Percentiles rank a stretch among this genome's conserved stretches.
Evolutionary conservation across 2,888 invertebrate genomes (phyloP).

Genomic region (Lasioglossum figueresi): DNA sequence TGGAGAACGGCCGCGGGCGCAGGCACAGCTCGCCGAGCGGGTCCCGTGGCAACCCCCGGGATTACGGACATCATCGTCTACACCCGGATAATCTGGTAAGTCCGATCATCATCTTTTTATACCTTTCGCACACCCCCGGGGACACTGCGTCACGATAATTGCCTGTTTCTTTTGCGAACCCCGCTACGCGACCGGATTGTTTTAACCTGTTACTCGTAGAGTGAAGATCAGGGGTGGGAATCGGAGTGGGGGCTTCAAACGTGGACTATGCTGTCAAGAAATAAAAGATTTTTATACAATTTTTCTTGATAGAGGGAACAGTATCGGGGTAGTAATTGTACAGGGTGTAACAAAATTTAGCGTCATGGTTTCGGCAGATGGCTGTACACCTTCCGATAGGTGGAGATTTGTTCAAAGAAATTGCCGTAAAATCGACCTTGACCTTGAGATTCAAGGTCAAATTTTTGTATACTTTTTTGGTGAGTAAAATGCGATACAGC

Average conservation of each 20-base stretch:
- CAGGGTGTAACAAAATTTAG: no score
- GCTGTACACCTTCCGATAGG: no score
- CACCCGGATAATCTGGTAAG: conserved; percentile 84
- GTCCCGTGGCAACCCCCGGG: conserved; percentile 87
- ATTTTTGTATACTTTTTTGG: no score
- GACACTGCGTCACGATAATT: conserved; percentile 14
- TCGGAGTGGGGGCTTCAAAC: background rate
- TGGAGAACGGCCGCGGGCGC: conserved; percentile 87
- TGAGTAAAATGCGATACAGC: no score
- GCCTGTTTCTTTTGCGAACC: background rate
- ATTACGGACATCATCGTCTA: conserved; percentile 79
- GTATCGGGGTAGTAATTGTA: no score
- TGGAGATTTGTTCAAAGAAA: no score
- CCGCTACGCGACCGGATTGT: background rate
- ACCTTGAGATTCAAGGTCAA: no score
- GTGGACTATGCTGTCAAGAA: background rate
- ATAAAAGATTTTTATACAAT: background rate
- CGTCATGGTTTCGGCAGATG: no score
- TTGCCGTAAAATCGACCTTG: no score
- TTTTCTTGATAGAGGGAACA: no score
- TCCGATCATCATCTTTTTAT: conserved; percentile 40
- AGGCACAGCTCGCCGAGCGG: conserved; percentile 90
- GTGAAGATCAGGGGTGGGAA: background rate
- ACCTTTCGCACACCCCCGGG: conserved; percentile 5
- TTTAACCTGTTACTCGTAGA: background rate